These are phyloP conservation scores for Eretmodus cyanostictus DNA, from an alignment of 2,113 vertebrate genomes.

Conservation along the genomic window DNA sequence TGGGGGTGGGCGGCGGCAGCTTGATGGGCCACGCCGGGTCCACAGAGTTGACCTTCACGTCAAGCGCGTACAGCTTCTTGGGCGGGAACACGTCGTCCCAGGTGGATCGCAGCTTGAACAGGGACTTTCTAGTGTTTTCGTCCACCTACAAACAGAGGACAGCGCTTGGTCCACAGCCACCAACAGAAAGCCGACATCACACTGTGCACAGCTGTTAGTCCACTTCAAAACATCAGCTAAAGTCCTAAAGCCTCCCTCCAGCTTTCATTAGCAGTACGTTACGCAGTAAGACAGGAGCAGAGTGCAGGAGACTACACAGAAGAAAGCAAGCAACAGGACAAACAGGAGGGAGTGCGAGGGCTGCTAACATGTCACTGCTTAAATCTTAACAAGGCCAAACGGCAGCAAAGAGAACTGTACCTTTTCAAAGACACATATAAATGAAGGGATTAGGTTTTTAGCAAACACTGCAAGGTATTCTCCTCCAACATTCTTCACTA, in stretches of 20 bases:
- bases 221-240: background rate
- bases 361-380: background rate
- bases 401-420: slow-evolving; percentile 76
- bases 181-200: background rate
- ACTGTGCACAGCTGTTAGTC: background rate
- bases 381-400: slow-evolving; percentile 1
- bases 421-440: slow-evolving; percentile 99
- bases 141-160: slow-evolving; percentile 94
- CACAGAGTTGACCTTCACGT: slow-evolving; percentile 90
- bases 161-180: slow-evolving; percentile 71
- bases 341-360: slow-evolving; percentile 9
- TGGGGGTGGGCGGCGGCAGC: slow-evolving; percentile 89
- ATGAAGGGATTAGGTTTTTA: slow-evolving; percentile 99
- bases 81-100: slow-evolving; percentile 98
- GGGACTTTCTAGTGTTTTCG: slow-evolving; percentile 97
- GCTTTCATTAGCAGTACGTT: slow-evolving; percentile 6
- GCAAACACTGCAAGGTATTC: slow-evolving; percentile 98
- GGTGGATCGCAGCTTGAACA: slow-evolving; percentile 97
- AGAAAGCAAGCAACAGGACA: slow-evolving; percentile 33
- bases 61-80: slow-evolving; percentile 94
- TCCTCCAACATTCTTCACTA: slow-evolving; percentile 99
- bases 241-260: background rate
- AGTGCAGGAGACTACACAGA: slow-evolving; percentile 5
- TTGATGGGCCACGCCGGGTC: slow-evolving; percentile 99
- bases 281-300: background rate